Conservation (phyloP, 2,113 vertebrate species). For the Cichladusa arquata region DNA sequence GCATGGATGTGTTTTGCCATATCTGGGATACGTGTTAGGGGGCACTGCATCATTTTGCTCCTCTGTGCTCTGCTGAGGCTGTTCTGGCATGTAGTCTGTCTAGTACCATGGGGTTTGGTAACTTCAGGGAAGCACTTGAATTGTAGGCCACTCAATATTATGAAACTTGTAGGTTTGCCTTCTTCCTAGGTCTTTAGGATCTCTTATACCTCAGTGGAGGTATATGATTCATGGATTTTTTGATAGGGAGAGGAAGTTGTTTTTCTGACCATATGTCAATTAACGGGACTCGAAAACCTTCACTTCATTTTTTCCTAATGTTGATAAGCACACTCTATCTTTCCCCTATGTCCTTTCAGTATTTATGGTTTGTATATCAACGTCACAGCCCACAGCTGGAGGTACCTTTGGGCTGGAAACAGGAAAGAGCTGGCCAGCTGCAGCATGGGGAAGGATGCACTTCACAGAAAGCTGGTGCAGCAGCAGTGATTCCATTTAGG, state of each 20-base stretch:
- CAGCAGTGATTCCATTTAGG: accelerated
- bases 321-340: neutral
- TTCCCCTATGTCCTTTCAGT: neutral
- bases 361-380: neutral
- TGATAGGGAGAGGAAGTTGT: neutral
- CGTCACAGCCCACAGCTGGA: neutral
- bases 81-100: accelerated
- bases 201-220: neutral
- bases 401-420: neutral
- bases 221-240: neutral
- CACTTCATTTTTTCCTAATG: neutral
- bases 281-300: neutral
- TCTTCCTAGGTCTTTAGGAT: neutral
- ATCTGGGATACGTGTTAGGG: accelerated
- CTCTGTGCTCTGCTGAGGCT: neutral
- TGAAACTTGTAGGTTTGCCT: neutral
- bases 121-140: neutral
- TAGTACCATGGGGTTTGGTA: accelerated
- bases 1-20: accelerated
- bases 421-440: neutral
- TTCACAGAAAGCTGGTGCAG: neutral
- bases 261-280: neutral
- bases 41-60: accelerated
- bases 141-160: neutral
- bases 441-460: accelerated